A percentile compares a stretch with the other conserved stretches of the same genome.
These are phyloP conservation scores for Romanogobio albipinnatus DNA, from an alignment of 2,113 vertebrate genomes.

Conservation along the genomic window DNA sequence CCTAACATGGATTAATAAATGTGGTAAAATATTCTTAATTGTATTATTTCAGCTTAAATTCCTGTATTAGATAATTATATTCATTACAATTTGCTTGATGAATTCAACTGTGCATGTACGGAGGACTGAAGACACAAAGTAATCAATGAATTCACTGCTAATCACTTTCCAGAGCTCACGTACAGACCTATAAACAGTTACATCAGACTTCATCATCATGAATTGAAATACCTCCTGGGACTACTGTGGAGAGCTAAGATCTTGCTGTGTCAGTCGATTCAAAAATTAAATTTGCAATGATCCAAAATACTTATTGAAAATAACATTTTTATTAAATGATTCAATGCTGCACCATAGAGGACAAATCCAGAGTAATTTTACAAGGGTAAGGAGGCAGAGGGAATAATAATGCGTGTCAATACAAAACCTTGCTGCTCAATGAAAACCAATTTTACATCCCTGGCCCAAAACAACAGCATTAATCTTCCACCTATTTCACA, in stretches of 20 bases:
- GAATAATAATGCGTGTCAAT: slow-evolving; percentile 53
- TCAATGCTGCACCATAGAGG: slow-evolving; percentile 48
- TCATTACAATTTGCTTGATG: background rate
- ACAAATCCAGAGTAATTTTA: slow-evolving; percentile 33
- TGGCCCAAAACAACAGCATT: slow-evolving; percentile 77
- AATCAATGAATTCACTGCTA: slow-evolving; percentile 3
- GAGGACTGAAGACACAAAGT: background rate
- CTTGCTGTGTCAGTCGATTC: slow-evolving; percentile 18
- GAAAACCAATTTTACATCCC: slow-evolving; percentile 61
- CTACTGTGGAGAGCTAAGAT: background rate
- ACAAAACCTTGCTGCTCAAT: slow-evolving; percentile 50
- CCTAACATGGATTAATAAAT: background rate
- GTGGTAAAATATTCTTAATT: background rate
- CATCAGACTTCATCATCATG: background rate
- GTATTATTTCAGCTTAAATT: background rate
- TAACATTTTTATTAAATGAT: slow-evolving; percentile 51
- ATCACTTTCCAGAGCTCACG: background rate
- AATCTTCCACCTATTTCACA: slow-evolving; percentile 81
- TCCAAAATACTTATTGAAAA: slow-evolving; percentile 39
- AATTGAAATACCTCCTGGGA: slow-evolving; percentile 6
- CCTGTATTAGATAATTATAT: background rate
- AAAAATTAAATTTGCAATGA: slow-evolving; percentile 36
- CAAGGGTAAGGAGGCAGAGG: slow-evolving; percentile 11
- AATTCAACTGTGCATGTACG: background rate
- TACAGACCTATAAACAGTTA: background rate